These are phyloP conservation scores for Pseudochromis fuscus DNA, from an alignment of 2,797 vertebrate genomes.

Conservation along the genomic window DNA sequence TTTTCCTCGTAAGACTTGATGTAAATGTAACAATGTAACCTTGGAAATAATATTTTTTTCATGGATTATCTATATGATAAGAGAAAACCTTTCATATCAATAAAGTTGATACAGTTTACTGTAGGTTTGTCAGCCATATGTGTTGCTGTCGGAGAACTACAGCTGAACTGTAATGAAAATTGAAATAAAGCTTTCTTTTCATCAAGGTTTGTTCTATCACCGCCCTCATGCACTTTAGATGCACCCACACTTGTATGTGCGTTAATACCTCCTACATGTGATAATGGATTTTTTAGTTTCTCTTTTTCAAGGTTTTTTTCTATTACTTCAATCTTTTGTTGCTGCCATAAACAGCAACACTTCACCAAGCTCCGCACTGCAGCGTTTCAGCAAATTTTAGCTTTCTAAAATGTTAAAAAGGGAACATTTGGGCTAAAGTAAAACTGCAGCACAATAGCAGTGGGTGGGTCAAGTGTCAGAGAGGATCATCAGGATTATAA, in stretches of 20 bases:
- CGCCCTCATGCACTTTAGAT: conserved; percentile 68
- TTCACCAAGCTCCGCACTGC: not conserved
- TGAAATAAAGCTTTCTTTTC: conserved; percentile 40
- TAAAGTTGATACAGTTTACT: not conserved
- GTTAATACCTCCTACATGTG: conserved; percentile 80
- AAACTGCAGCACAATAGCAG: conserved; percentile 13
- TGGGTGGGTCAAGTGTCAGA: conserved; percentile 18
- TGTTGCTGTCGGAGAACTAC: not conserved
- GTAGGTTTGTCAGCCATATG: not conserved
- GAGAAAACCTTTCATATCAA: too few species aligned
- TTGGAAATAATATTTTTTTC: too few species aligned
- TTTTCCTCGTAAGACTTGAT: too few species aligned
- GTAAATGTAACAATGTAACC: too few species aligned
- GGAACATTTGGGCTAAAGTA: not conserved
- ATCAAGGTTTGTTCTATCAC: conserved; percentile 67
- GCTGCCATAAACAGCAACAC: conserved; percentile 16
- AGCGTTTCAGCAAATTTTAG: not conserved
- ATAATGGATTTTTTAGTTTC: conserved; percentile 67
- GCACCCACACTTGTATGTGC: conserved; percentile 71
- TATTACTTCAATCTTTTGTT: conserved; percentile 25
- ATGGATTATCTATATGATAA: too few species aligned
- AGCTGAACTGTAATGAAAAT: conserved; percentile 41
- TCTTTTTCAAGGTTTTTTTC: conserved; percentile 29
- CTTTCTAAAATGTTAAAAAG: conserved; percentile 5
- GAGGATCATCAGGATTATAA: conserved; percentile 24